phyloP scores from a whole-genome alignment of 1,140 invertebrate genomes.

The Zaprionus davidi region DNA sequence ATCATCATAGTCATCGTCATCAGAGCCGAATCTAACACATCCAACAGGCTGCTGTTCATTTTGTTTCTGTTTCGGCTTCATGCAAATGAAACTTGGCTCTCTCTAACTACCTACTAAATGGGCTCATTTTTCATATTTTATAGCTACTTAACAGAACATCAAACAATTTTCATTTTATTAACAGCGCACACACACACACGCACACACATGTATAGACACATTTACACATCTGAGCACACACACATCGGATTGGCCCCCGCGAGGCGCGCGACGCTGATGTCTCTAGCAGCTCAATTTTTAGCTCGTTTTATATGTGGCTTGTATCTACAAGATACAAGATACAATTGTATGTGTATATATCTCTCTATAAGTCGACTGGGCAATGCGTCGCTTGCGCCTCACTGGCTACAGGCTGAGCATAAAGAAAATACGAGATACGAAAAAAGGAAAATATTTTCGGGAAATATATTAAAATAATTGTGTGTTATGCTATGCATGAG shows the following conservation, averaged over 20 bases:
- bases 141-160: constrained; percentile 81
- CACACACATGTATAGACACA: constrained; percentile 9
- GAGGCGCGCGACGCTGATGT: constrained; percentile 32
- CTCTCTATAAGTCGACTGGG: constrained; percentile 55
- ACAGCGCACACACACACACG: constrained; percentile 38
- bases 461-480: constrained; percentile 62
- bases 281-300: constrained; percentile 64
- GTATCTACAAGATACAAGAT: constrained; percentile 68
- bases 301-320: constrained; percentile 26
- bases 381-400: constrained; percentile 42
- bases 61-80: constrained; percentile 38
- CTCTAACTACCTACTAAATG: constrained; percentile 78
- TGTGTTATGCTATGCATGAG: constrained; percentile 48
- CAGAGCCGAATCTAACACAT: constrained; percentile 22
- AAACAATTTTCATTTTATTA: constrained; percentile 82
- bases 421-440: constrained; percentile 21
- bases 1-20: not conserved
- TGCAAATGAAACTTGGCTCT: constrained; percentile 65
- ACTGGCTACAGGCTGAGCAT: constrained; percentile 32
- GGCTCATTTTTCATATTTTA: constrained; percentile 80
- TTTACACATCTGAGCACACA: constrained; percentile 2
- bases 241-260: constrained; percentile 32
- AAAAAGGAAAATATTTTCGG: constrained; percentile 55
- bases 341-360: constrained; percentile 63
- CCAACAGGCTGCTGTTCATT: constrained; percentile 55